Evolutionary conservation across 2,113 vertebrate species (phyloP).

Genomic region (Oncorhynchus mykiss): DNA sequence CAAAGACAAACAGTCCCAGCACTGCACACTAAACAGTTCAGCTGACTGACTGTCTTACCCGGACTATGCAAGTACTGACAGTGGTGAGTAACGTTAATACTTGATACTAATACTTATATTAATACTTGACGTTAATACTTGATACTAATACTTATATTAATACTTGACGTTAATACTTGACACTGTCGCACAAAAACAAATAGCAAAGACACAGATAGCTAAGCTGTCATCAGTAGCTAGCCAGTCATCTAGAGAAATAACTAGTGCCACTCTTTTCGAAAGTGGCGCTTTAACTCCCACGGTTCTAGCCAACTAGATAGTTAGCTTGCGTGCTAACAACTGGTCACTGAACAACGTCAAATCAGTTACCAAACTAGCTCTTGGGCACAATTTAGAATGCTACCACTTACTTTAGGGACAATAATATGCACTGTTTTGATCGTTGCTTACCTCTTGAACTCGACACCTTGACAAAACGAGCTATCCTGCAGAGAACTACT

Average conservation of each 20-base stretch:
- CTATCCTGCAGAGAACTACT: not conserved
- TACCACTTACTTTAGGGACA: not conserved
- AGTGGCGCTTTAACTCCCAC: constrained; percentile 24
- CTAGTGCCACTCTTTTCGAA: constrained; percentile 10
- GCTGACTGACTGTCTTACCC: too few relatives aligned
- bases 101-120: too few relatives aligned
- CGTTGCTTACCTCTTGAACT: not conserved
- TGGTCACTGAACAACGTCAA: not conserved
- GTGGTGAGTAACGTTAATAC: too few relatives aligned
- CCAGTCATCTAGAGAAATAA: not conserved
- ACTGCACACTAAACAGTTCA: too few relatives aligned
- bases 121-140: too few relatives aligned
- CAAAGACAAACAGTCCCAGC: too few relatives aligned
- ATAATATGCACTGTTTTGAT: not conserved
- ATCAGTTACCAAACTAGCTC: not conserved
- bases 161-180: too few relatives aligned
- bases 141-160: too few relatives aligned
- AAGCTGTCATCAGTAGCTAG: too few relatives aligned
- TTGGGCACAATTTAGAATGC: not conserved
- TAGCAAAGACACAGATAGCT: too few relatives aligned
- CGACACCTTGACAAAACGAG: not conserved
- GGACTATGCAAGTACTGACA: too few relatives aligned
- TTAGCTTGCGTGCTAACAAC: not conserved
- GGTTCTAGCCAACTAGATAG: not conserved
- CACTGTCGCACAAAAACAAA: too few relatives aligned